Evolutionary conservation across 2,888 invertebrate species (phyloP), one percentile per base, ranked within the genome.

Genomic region (Brassicogethes aeneus): DNA sequence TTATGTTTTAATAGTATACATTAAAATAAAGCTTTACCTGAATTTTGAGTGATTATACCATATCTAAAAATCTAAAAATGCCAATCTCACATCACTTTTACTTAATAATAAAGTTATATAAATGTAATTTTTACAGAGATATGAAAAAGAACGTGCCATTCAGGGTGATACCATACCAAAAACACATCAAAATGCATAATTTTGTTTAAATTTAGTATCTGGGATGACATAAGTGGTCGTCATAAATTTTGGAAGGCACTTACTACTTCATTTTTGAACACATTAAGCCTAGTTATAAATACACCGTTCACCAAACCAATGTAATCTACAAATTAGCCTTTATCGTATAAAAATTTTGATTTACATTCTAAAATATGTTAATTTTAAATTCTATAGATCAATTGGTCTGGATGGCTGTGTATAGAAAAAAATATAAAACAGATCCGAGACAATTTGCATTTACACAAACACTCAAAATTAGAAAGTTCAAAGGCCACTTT

Each of bases 231-330:
- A 66, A 67, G 65, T 76, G 76, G 74, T 76, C 77, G 74, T 76
- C 77, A 77, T 75, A 76, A 73, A 54, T 54, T 74, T 75, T 82
- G 80, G 80, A 83, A 83, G 83, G 83, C 83, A 83, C 82, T 83
- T 82, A 79, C 81, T 81, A 82, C 81, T 77, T 71, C 68, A n/a
- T 71, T 76, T 79, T 79, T 79, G 80, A 81, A 82, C 80, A 81
- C 80, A 81, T 79, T 75, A 54, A 77, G 77, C 77, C 78, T 77
- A 78, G 73, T 76, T 74, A 72, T 73, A 37, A 51, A 61, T 54
- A 43, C 40, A 45, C 23, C 23, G 23, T 7, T 10, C 23, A 23
- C 5, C 23, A 23, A 23, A 7, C 23, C 23, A 10, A 23, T 7
- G n/a, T n/a, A n/a, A n/a, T 10, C 23, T 10, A 23, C 10, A 7